Base-by-base conservation (phyloP, 2,888 invertebrate species). In the Idaea dimidiata region DNA sequence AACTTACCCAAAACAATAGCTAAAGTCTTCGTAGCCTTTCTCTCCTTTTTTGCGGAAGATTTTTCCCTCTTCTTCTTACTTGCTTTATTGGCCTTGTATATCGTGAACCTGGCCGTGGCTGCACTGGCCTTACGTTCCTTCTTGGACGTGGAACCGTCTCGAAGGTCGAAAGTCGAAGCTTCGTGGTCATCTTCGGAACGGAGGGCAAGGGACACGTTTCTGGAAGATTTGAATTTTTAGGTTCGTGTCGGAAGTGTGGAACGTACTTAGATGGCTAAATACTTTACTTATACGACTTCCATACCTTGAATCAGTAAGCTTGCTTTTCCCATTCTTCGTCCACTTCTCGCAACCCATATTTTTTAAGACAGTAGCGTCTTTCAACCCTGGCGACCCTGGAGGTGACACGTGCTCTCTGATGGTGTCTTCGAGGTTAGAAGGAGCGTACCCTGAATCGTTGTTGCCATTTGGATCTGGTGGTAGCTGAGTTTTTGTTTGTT, bases 11-110 rank as follows among this genome's bases (percentile, higher is more conserved):
- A 94, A 72, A 99, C 99, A 87, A 99, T 99, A 64, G 99, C 99
- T 72, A 99, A 91, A 8, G 99, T 99, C 93, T 99, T 99, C 8
- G 99, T 99, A 43, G 99, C 99, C 88, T 99, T 99, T 66, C 98
- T 94, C 83, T 99, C 99, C 78, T 97, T 97, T 86, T 97, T 97
- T 4, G 97, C 98, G 0, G 97, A 97, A 18, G 97, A 97, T 81
- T 98, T 98, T 81, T 98, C 98, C 59, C 97, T 93, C 90, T 99
- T 99, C 93, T 98, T 98, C 86, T 97, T 96, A 81, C 97, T 97
- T 57, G 98, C 98, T 89, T 98, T 98, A 93, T 98, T 97, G 63
- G 97, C 97, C 89, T 97, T 97, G 91, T 97, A 97, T 81, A 97
- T 97, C 68, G 97, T 97, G 88, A 97, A 97, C 74, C 97, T 94